Evolutionary conservation across 1,140 invertebrate genomes (phyloP), one percentile per base, ranked within the genome.

Genomic region (Drosophila serrata): DNA sequence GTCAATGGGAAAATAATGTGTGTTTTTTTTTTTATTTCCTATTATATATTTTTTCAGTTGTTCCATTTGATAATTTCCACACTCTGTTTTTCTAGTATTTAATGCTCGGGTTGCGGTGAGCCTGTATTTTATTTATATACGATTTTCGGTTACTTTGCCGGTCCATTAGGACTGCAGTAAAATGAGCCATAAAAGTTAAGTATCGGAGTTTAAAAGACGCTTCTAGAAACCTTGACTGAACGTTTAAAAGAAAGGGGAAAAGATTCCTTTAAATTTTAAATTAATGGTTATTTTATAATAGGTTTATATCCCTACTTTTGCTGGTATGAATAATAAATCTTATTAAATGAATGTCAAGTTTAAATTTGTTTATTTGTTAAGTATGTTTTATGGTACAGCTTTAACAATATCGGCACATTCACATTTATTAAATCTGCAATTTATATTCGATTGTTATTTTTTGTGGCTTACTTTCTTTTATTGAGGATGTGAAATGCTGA

Each of bases 1-100:
- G 22, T 55, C 62, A 69, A 69, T 68, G 46, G 37, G 46, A 67
- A 68, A 69, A 68, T 53, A 69, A 67, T 67, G 46, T 49, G 43
- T 60, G 55, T 62, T 59, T 27, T 6, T 13, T 27, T 37, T 69
- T 67, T 46, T 69, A 43, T 65, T 69, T 69, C 53, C 35, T 1
- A 22, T 53, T 11, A 19, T n/a, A 8, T 35, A 29, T 69, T 40
- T 40, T 24, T 12, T 17, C 43, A 3, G n/a, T 12, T 22, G 6
- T n/a, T 48, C 12, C 19, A 15, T 43, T 37, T 65, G 19, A 42
- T 55, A 55, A 59, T 61, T 61, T 51, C 31, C 33, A 51, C 45
- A 53, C 31, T 24, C 8, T 35, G 45, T 33, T 69, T 65, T 65
- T 7, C 11, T 43, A 6, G n/a, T 19, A 65, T 65, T 53, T 37